Evolutionary conservation across 1,140 invertebrate species (phyloP).

Genomic region (Brachionus sp.): DNA sequence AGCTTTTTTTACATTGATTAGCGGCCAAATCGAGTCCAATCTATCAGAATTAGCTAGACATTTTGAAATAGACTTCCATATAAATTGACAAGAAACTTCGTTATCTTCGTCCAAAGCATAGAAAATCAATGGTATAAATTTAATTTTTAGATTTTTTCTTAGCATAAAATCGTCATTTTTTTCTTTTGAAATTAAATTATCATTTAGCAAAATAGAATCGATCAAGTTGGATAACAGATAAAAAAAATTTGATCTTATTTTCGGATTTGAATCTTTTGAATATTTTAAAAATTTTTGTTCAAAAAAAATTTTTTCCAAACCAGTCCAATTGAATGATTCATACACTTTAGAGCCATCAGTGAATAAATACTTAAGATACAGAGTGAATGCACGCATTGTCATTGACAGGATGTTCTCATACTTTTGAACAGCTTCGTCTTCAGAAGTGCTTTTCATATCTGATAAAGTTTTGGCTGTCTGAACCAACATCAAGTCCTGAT

Average conservation of each 20-base stretch:
- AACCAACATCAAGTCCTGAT: constrained; percentile 51
- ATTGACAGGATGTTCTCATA: constrained; percentile 68
- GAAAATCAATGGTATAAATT: constrained; percentile 37
- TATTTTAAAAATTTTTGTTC: constrained; percentile 73
- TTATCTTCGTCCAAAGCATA: constrained; percentile 40
- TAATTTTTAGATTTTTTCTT: neutral
- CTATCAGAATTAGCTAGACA: neutral
- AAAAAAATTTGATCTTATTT: constrained; percentile 48
- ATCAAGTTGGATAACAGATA: neutral
- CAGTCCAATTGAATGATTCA: constrained; percentile 47
- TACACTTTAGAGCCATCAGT: constrained; percentile 47
- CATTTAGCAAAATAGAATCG: neutral
- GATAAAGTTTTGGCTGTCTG: constrained; percentile 12
- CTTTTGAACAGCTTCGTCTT: constrained; percentile 71
- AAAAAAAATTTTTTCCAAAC: constrained; percentile 57
- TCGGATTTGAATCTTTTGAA: constrained; percentile 51
- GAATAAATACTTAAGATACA: constrained; percentile 57
- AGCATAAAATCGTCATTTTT: neutral
- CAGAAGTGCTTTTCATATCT: constrained; percentile 53
- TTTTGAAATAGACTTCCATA: constrained; percentile 4
- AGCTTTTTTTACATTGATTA: constrained; percentile 44
- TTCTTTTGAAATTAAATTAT: neutral
- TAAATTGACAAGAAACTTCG: neutral
- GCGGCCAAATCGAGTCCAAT: neutral
- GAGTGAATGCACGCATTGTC: constrained; percentile 67